phyloP scores from a whole-genome alignment of 2,888 invertebrate species.

The Tenthredo amoena region DNA sequence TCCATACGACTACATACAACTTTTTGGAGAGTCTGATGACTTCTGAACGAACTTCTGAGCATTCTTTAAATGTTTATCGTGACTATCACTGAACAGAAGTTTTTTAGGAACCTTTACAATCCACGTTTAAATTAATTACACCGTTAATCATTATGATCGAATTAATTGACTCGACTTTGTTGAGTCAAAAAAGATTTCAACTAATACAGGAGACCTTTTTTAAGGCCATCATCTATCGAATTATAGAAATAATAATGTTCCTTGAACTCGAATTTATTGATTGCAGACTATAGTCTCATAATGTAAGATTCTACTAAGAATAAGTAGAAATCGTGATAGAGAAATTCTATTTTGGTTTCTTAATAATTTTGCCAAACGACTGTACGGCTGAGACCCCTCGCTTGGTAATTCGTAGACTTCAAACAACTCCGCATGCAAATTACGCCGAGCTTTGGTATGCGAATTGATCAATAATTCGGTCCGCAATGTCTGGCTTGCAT shows the following conservation, averaged over 20 bases:
- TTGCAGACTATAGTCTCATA: not conserved
- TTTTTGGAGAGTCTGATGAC: not conserved
- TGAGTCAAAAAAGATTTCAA: not conserved
- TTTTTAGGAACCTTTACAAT: too few species aligned
- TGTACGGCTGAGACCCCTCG: conserved; percentile 38
- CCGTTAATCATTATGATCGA: not conserved
- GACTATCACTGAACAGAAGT: too few species aligned
- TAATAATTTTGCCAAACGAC: conserved; percentile 32
- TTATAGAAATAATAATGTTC: not conserved
- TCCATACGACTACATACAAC: too few species aligned
- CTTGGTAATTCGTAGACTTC: conserved; percentile 38
- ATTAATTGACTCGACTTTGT: not conserved
- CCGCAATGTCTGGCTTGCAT: conserved; percentile 34
- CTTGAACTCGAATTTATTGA: not conserved
- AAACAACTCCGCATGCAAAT: conserved; percentile 41
- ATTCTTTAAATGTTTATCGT: too few species aligned
- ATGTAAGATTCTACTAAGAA: not conserved
- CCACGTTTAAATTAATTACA: too few species aligned
- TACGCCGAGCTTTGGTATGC: conserved; percentile 33
- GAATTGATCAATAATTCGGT: conserved; percentile 49
- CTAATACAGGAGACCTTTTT: not conserved
- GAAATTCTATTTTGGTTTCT: not conserved
- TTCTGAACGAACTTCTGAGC: too few species aligned
- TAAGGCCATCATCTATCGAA: not conserved
- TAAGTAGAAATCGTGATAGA: not conserved